Percentiles rank a stretch among this genome's conserved stretches.
Conservation (phyloP, 2,888 invertebrate species). For the Sarcophaga variegata region DNA sequence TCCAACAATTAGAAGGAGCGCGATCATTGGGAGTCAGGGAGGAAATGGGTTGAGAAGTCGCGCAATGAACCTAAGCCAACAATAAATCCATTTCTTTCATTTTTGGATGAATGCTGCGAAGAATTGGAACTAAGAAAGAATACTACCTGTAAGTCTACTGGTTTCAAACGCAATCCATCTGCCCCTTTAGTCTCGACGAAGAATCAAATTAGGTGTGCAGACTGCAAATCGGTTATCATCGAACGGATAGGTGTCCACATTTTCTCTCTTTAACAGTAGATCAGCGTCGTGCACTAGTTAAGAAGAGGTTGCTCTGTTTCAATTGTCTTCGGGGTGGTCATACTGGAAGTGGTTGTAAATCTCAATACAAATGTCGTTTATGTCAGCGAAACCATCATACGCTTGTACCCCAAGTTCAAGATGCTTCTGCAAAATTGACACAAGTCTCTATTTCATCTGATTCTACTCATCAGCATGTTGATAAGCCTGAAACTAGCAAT, state of each 20-base stretch:
- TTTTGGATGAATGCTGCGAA: conserved; percentile 16
- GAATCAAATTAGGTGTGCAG: not conserved
- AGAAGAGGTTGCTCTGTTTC: not conserved
- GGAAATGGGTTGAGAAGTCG: conserved; percentile 21
- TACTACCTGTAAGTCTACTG: not conserved
- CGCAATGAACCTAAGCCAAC: conserved; percentile 10
- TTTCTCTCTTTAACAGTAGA: conserved; percentile 25
- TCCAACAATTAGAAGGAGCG: conserved; percentile 6
- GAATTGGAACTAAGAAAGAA: conserved; percentile 3
- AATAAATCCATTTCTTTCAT: not conserved
- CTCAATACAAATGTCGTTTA: not conserved
- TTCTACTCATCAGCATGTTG: not conserved
- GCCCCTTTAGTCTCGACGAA: conserved; percentile 12
- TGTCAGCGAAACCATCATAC: conserved; percentile 21
- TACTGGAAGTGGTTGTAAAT: not conserved
- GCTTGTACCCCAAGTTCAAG: not conserved
- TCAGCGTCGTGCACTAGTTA: not conserved
- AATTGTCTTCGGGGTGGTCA: conserved; percentile 26
- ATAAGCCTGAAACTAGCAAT: not conserved
- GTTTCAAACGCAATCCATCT: not conserved
- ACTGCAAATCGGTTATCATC: conserved; percentile 8
- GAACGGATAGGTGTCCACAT: conserved; percentile 10
- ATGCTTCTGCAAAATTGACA: not conserved
- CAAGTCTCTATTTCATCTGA: no score
- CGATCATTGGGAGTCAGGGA: conserved; percentile 18